These are phyloP conservation scores for Phengaris alcon DNA, from an alignment of 2,888 invertebrate genomes.

Conservation along the genomic window DNA sequence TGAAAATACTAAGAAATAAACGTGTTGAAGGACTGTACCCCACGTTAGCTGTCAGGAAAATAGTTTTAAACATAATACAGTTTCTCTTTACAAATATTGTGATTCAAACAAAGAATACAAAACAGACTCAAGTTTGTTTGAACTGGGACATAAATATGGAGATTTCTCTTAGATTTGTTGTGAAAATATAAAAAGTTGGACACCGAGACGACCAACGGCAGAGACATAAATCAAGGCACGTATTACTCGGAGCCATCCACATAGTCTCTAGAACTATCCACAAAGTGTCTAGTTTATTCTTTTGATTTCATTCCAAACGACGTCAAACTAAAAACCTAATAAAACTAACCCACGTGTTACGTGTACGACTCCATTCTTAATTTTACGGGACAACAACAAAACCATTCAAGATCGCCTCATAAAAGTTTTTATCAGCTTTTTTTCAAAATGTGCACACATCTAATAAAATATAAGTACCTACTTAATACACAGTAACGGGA, in stretches of 20 bases:
- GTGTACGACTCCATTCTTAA: neutral
- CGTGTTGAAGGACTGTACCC: too few species aligned
- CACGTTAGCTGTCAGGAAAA: neutral
- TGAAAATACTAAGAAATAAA: too few species aligned
- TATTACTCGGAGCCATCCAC: conserved; percentile 2
- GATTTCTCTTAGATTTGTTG: conserved; percentile 7
- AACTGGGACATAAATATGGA: conserved; percentile 18
- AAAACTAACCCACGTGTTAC: neutral
- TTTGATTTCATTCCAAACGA: neutral
- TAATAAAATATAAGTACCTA: too few species aligned
- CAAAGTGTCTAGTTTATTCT: conserved; percentile 1
- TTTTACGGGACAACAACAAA: too few species aligned
- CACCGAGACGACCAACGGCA: neutral
- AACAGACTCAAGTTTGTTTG: neutral
- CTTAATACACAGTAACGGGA: too few species aligned
- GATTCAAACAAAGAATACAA: neutral
- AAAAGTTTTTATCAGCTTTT: too few species aligned
- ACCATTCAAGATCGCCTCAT: too few species aligned
- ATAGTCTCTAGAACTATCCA: neutral
- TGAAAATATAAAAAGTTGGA: conserved; percentile 14
- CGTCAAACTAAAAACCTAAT: neutral
- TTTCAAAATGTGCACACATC: too few species aligned
- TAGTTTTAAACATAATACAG: neutral
- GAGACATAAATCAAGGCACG: conserved; percentile 19
- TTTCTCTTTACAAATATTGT: neutral